Percentiles rank a stretch among this genome's conserved stretches.
Conservation (phyloP, 2,113 vertebrate genomes). For the Hiodon tergisus region DNA sequence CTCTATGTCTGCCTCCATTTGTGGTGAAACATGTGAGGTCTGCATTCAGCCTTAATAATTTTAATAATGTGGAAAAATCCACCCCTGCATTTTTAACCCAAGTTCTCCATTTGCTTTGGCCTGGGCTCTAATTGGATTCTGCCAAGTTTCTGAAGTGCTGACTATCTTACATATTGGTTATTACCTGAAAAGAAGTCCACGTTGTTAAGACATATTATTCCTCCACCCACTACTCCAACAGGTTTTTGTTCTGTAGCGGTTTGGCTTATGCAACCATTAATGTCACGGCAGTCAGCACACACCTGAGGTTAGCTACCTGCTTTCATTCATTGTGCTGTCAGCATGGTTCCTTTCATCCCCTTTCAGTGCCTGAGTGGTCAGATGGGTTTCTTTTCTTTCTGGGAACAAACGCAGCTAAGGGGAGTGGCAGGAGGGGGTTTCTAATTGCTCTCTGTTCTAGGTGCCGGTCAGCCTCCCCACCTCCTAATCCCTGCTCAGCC, state of each 20-base stretch:
- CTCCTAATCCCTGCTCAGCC: constrained; percentile 68
- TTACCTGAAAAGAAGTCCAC: constrained; percentile 41
- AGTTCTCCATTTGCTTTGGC: constrained; percentile 55
- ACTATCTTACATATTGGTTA: constrained; percentile 42
- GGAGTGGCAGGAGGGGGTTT: not conserved
- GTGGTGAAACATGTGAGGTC: constrained; percentile 54
- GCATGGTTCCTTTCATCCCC: constrained; percentile 15
- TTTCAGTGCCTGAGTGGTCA: constrained; percentile 17
- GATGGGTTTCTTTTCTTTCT: not conserved
- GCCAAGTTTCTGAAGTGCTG: constrained; percentile 53
- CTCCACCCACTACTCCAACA: constrained; percentile 8
- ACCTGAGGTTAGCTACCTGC: constrained; percentile 32
- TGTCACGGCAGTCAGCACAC: constrained; percentile 13
- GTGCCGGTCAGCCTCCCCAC: constrained; percentile 84
- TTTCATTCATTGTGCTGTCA: constrained; percentile 32
- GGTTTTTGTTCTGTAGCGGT: constrained; percentile 21
- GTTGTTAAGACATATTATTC: constrained; percentile 36
- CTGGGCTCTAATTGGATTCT: constrained; percentile 26
- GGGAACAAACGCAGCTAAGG: constrained; percentile 9
- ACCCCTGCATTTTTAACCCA: constrained; percentile 46
- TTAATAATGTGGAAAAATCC: constrained; percentile 53
- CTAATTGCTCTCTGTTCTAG: constrained; percentile 57
- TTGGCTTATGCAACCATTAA: constrained; percentile 18
- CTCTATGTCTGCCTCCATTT: constrained; percentile 15
- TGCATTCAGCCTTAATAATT: constrained; percentile 37